phyloP scores from a whole-genome alignment of 2,888 invertebrate species.

The Agriopis aurantiaria region DNA sequence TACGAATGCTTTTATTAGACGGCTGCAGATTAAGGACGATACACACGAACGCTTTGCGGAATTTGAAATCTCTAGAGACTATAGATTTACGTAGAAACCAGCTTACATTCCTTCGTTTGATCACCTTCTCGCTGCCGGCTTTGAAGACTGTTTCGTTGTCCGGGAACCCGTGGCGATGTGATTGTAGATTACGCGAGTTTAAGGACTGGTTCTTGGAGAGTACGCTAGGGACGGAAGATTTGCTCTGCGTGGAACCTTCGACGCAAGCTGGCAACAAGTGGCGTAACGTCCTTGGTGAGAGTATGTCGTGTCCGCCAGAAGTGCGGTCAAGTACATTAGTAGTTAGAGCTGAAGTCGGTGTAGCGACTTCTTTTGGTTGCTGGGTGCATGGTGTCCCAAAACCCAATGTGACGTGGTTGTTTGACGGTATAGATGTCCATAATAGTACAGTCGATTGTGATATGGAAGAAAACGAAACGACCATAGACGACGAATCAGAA shows the following conservation, averaged over 20 bases:
- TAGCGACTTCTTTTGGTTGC: conserved; percentile 93
- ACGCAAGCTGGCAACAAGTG: conserved; percentile 90
- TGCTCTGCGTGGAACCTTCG: conserved; percentile 91
- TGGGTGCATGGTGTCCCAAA: conserved; percentile 93
- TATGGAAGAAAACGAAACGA: conserved; percentile 79
- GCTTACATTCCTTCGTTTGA: conserved; percentile 88
- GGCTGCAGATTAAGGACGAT: conserved; percentile 92
- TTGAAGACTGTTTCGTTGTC: conserved; percentile 93
- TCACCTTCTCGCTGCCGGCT: conserved; percentile 89
- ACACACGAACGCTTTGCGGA: conserved; percentile 91
- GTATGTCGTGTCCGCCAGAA: conserved; percentile 94
- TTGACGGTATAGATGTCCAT: conserved; percentile 88
- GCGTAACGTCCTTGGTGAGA: conserved; percentile 91
- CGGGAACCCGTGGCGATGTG: conserved; percentile 96
- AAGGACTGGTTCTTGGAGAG: conserved; percentile 93
- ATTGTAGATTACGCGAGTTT: conserved; percentile 94
- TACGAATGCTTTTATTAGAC: conserved; percentile 93
- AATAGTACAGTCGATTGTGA: conserved; percentile 81
- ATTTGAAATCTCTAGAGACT: conserved; percentile 90
- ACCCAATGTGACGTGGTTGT: conserved; percentile 93
- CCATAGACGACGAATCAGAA: conserved; percentile 75
- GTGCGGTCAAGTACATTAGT: conserved; percentile 88
- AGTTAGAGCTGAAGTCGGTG: conserved; percentile 91
- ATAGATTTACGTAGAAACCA: conserved; percentile 94
- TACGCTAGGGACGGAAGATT: conserved; percentile 91